Evolutionary conservation across 1,140 invertebrate genomes (phyloP).

Genomic region (Kradibia gibbosae): DNA sequence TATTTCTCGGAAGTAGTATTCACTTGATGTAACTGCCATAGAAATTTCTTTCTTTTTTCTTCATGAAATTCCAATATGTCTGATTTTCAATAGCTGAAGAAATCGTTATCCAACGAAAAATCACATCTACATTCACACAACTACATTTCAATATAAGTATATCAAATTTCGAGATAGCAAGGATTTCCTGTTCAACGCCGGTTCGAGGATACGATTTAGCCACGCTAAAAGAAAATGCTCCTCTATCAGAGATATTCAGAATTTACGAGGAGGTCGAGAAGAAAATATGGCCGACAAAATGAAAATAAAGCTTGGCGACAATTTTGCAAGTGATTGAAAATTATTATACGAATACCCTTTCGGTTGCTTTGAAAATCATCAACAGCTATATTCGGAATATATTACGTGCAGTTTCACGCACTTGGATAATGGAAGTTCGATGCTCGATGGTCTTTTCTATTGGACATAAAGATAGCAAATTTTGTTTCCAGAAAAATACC

Average conservation of each 20-base stretch:
- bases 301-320: background rate
- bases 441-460: background rate
- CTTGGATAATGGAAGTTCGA: background rate
- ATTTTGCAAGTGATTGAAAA: background rate
- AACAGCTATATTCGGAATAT: background rate
- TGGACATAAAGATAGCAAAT: background rate
- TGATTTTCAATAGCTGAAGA: background rate
- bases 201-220: background rate
- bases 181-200: background rate
- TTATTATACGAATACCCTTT: background rate
- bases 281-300: background rate
- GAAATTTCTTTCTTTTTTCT: background rate
- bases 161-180: background rate
- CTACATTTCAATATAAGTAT: background rate
- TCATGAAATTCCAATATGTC: constrained; percentile 3
- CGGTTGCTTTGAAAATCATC: background rate
- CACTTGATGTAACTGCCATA: constrained; percentile 8
- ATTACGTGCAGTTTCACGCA: background rate
- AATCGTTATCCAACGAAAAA: background rate
- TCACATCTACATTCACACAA: background rate
- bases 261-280: background rate
- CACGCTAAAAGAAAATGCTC: background rate
- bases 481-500: background rate
- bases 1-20: constrained; percentile 29
- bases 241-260: background rate